Base-by-base conservation (phyloP, 2,113 vertebrate species). In the Ahaetulla prasina region DNA sequence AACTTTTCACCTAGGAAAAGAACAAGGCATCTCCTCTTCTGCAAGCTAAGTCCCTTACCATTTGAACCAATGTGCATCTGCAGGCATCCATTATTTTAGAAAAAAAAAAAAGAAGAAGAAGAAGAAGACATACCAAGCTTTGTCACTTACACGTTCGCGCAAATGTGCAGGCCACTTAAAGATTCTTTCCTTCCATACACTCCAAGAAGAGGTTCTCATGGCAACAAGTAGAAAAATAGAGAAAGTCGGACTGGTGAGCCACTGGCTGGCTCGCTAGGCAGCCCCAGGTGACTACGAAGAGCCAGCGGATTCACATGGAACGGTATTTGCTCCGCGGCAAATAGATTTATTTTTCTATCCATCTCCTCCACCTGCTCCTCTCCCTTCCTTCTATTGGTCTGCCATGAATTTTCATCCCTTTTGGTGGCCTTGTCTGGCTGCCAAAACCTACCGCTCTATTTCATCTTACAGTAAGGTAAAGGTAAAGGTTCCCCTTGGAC, bases 291-390 rank as follows among this genome's bases (percentile, higher is more conserved):
- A 88, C 52, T 49, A 74, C 85, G 57, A 0, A 45, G 91, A 91
- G 89, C 47, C 94, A 87, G 90, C 89, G 47, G 94, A 94, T 93
- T 95, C 86, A 39, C 87, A 50, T 54, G 53, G 88, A 96, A 89
- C 89, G 74, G 49, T 60, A 23, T 85, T 80, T 25, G 27, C 90
- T 96, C 87, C 88, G 89, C 55, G 18, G 43, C 60, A 91, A 92
- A 92, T n/a, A 43, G 85, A 18, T 91, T 96, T 92, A 87, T n/a
- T 94, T 96, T 89, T 68, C n/a, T 94, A 2, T 94, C 95, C 87
- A 4, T 55, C 80, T 88, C 87, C n/a, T 91, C 90, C 95, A 96
- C 91, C 94, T 96, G 95, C 92, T 97, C 91, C 92, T 96, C 93
- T 94, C 74, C 94, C 86, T 85, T 23, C 91, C 93, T 53, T 45